A percentile compares a stretch with the other conserved stretches of the same genome.
Evolutionary conservation across 2,888 invertebrate species (phyloP).

Genomic region (Melanophora roralis): DNA sequence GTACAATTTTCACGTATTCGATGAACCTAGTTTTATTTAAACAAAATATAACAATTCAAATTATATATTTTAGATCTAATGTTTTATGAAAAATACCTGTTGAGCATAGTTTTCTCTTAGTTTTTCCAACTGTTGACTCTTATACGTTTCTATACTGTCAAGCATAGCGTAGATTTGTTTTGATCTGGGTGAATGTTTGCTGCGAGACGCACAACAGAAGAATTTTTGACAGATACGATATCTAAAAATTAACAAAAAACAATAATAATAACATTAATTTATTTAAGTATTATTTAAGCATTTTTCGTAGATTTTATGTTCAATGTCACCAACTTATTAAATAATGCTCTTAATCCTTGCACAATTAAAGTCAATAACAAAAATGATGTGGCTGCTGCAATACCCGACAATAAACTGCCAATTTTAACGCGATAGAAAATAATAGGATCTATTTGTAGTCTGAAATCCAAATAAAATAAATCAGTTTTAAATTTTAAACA

Average conservation of each 20-base stretch:
- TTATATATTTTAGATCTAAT: too few species aligned
- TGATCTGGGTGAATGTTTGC: slow-evolving; percentile 85
- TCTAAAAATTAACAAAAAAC: slow-evolving; percentile 58
- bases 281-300: not conserved
- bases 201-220: slow-evolving; percentile 83
- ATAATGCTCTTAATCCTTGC: slow-evolving; percentile 85
- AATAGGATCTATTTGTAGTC: slow-evolving; percentile 90
- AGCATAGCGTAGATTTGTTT: slow-evolving; percentile 91
- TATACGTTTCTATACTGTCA: slow-evolving; percentile 93
- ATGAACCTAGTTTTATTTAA: slow-evolving; percentile 81
- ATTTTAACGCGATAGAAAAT: slow-evolving; percentile 90
- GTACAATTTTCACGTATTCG: slow-evolving; percentile 95
- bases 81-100: slow-evolving; percentile 81
- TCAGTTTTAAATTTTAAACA: not conserved
- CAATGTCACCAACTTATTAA: slow-evolving; percentile 81
- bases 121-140: slow-evolving; percentile 91
- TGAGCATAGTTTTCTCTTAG: slow-evolving; percentile 93
- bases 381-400: slow-evolving; percentile 87
- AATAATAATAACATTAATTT: not conserved
- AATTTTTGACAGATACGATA: slow-evolving; percentile 82
- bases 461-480: slow-evolving; percentile 55
- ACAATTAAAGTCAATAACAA: slow-evolving; percentile 87
- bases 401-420: slow-evolving; percentile 89
- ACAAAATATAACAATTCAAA: too few species aligned
- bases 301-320: not conserved